A percentile compares a stretch with the other conserved stretches of the same genome.
Conservation (phyloP, 2,797 vertebrate species). For the Hemitrygon akajei region DNA sequence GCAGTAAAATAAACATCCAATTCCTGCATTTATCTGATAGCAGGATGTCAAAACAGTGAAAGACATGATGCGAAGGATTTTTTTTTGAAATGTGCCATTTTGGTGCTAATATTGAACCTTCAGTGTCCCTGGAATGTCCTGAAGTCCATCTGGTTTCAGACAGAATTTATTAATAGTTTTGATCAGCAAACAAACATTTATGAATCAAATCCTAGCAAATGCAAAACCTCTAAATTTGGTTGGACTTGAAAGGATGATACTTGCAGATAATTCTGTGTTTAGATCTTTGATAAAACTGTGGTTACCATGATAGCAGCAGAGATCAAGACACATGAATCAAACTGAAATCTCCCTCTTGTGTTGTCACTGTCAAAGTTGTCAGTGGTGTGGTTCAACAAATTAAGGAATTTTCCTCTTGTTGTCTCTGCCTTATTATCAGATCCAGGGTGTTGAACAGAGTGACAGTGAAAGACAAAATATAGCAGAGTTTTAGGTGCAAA, state of each 20-base stretch:
- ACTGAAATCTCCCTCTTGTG: not conserved
- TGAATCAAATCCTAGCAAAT: not conserved
- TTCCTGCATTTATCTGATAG: not conserved
- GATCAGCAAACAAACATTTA: not conserved
- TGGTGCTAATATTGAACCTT: not conserved
- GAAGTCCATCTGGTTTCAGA: not conserved
- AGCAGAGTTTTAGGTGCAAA: not conserved
- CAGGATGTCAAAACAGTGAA: not conserved
- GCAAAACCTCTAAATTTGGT: not conserved
- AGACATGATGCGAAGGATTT: not conserved
- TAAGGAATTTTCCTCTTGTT: not conserved
- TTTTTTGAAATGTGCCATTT: not conserved
- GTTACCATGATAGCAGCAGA: not conserved
- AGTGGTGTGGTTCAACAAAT: not conserved
- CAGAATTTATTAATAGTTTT: not conserved
- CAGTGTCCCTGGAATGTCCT: not conserved
- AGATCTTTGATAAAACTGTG: not conserved
- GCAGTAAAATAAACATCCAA: not conserved
- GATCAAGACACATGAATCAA: not conserved
- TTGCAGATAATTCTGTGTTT: not conserved
- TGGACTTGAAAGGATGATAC: not conserved
- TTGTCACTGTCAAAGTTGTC: conserved; percentile 13
- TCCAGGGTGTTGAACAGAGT: not conserved
- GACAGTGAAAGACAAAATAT: not conserved
- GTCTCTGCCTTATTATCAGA: not conserved